These are phyloP conservation scores for Triplophysa tibetana DNA, from an alignment of 2,113 vertebrate species.

Conservation along the genomic window DNA sequence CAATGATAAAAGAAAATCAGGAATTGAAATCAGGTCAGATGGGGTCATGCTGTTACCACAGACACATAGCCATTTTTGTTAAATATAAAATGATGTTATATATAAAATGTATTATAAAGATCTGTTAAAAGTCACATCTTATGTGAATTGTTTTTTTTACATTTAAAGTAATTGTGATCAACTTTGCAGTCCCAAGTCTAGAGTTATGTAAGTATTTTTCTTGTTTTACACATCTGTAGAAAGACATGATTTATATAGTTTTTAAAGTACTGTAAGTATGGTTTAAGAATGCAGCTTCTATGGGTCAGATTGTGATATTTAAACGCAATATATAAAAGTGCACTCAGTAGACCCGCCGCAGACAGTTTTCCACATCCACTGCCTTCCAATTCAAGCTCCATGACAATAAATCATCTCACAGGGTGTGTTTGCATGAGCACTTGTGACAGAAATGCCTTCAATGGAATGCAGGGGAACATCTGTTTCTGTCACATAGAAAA, in stretches of 20 bases:
- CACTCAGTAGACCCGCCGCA: conserved; percentile 37
- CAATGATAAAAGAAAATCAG: background rate
- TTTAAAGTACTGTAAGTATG: background rate
- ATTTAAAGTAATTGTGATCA: background rate
- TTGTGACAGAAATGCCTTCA: conserved; percentile 29
- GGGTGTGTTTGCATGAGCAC: conserved; percentile 26
- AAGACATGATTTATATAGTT: conserved; percentile 21
- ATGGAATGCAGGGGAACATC: conserved; percentile 36
- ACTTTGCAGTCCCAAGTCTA: background rate
- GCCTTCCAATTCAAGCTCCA: conserved; percentile 30
- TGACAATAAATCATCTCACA: conserved; percentile 30
- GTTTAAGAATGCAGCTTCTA: background rate
- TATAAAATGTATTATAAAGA: too few relatives aligned
- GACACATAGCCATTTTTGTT: too few relatives aligned
- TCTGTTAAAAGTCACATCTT: too few relatives aligned
- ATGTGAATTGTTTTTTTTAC: too few relatives aligned
- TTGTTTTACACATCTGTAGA: conserved; percentile 22
- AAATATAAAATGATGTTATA: too few relatives aligned
- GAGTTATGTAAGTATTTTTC: background rate
- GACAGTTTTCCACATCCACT: conserved; percentile 23
- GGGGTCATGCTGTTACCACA: background rate
- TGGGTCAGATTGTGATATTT: conserved; percentile 13
- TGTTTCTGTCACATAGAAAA: conserved; percentile 1
- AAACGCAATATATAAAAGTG: conserved; percentile 37
- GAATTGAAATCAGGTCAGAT: background rate